A percentile compares a stretch with the other conserved stretches of the same genome.
phyloP scores from a whole-genome alignment of 2,113 vertebrate genomes.

The Propithecus coquereli region DNA sequence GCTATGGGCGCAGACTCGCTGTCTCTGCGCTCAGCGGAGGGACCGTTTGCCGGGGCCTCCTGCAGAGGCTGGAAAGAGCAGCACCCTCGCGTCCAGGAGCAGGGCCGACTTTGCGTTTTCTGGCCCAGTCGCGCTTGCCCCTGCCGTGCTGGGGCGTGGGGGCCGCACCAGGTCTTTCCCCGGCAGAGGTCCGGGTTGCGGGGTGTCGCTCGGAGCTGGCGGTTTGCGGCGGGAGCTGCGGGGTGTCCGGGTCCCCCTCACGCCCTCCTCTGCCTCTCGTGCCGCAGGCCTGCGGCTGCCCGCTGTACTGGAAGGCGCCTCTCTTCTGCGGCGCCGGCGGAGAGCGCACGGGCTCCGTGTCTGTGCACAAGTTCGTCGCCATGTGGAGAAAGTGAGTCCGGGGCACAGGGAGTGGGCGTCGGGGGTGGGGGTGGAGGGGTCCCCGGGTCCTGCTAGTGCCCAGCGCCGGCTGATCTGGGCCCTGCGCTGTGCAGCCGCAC shows the following conservation, averaged over 20 bases:
- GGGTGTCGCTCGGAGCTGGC: rapidly evolving
- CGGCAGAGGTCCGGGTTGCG: rapidly evolving
- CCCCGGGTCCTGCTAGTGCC: rapidly evolving
- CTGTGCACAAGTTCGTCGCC: constrained; percentile 96
- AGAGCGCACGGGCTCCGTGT: constrained; percentile 93
- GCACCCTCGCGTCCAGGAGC: too few species aligned
- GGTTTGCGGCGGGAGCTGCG: rapidly evolving
- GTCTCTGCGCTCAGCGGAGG: neutral
- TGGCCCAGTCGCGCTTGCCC: rapidly evolving
- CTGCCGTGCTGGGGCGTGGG: too few species aligned
- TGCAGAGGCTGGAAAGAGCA: neutral
- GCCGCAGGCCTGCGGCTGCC: constrained; percentile 93
- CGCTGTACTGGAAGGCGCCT: constrained; percentile 96
- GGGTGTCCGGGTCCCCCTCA: rapidly evolving
- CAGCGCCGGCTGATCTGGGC: too few species aligned
- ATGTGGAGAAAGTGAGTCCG: constrained; percentile 97
- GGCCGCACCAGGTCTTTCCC: too few species aligned
- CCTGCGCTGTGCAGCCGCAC: rapidly evolving
- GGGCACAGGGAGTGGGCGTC: too few species aligned
- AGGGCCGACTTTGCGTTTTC: neutral
- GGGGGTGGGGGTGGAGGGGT: too few species aligned
- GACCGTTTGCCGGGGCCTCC: rapidly evolving
- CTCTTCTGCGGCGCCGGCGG: constrained; percentile 94
- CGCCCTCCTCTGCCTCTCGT: rapidly evolving
- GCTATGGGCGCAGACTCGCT: rapidly evolving